These are phyloP conservation scores for Emydoidea blandingii DNA, from an alignment of 2,797 vertebrate species.

Conservation along the genomic window DNA sequence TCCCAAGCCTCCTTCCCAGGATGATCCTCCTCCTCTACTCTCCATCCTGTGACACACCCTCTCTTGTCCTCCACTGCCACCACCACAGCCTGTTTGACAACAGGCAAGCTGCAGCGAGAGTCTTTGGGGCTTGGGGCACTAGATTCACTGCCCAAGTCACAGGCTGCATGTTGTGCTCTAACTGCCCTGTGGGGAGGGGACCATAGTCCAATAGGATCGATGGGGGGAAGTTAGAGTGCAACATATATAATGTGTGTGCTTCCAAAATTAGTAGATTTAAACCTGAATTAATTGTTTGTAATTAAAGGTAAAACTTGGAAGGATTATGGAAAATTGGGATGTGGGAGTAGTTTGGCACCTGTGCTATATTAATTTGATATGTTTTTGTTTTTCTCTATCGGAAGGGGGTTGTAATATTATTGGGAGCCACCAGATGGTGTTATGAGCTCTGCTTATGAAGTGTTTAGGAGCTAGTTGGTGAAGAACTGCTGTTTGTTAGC, in stretches of 20 bases:
- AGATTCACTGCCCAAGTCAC: neutral
- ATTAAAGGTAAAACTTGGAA: neutral
- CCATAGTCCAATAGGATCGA: neutral
- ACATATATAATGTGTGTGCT: neutral
- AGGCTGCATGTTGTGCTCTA: neutral
- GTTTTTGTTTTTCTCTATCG: neutral
- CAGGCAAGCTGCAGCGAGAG: neutral
- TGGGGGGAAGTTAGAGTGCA: neutral
- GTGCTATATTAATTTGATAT: neutral
- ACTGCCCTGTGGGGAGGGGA: neutral
- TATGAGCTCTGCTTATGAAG: neutral
- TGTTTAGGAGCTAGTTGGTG: neutral
- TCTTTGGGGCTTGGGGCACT: neutral
- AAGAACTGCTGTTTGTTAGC: neutral
- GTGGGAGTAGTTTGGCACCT: neutral
- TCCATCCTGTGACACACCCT: neutral
- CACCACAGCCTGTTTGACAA: neutral
- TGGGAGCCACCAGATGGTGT: conserved; percentile 20
- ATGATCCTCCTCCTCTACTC: neutral
- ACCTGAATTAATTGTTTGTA: neutral
- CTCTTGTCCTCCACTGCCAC: neutral
- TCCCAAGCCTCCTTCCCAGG: neutral
- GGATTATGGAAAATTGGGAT: neutral
- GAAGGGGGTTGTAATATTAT: neutral
- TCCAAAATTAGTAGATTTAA: neutral